Evolutionary conservation across 1,140 invertebrate genomes (phyloP).

Genomic region (Bombus vancouverensis): DNA sequence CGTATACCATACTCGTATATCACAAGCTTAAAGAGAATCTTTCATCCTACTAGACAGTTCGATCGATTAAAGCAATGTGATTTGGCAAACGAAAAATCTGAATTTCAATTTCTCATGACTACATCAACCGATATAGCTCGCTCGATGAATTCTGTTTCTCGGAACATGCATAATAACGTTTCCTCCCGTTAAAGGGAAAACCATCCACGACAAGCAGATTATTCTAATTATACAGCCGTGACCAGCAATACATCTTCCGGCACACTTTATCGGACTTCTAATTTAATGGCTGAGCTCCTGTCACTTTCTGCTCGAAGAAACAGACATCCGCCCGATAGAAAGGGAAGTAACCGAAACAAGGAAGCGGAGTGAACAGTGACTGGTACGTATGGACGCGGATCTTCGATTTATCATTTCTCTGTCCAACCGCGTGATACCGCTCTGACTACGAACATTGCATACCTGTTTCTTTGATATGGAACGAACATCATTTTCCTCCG

Average conservation of each 20-base stretch:
- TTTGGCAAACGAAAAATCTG: background rate
- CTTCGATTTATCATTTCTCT: constrained; percentile 43
- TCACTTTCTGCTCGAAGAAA: constrained; percentile 52
- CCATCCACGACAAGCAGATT: constrained; percentile 1
- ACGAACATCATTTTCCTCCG: background rate
- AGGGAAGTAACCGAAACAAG: constrained; percentile 47
- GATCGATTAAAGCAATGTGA: background rate
- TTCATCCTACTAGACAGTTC: background rate
- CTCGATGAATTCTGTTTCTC: background rate
- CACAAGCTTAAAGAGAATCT: no score
- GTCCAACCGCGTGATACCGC: background rate
- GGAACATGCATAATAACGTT: background rate
- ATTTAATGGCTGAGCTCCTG: constrained; percentile 51
- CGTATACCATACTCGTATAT: background rate
- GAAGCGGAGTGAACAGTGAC: constrained; percentile 37
- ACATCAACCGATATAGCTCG: background rate
- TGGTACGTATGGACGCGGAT: constrained; percentile 51
- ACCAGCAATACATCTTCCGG: constrained; percentile 18
- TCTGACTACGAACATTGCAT: background rate
- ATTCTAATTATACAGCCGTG: constrained; percentile 36
- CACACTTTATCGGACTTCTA: constrained; percentile 42
- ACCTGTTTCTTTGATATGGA: background rate
- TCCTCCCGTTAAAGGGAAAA: background rate
- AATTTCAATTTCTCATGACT: background rate
- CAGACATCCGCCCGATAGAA: constrained; percentile 42